Percentiles rank a stretch among this genome's conserved stretches.
These are phyloP conservation scores for Pristionchus fissidentatus DNA, from an alignment of 2,888 invertebrate genomes.

Conservation along the genomic window DNA sequence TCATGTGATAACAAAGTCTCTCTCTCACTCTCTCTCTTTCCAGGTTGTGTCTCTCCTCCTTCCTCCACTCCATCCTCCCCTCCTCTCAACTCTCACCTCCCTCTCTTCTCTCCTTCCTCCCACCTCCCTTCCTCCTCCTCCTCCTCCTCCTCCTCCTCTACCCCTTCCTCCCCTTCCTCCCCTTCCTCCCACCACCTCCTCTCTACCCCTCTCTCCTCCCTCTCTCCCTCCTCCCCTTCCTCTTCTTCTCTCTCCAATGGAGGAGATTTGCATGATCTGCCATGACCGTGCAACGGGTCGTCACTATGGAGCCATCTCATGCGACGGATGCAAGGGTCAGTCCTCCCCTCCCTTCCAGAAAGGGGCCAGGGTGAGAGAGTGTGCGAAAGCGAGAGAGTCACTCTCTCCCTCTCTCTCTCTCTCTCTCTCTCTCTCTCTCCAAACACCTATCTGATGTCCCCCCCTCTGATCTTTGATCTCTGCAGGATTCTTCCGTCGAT, in stretches of 20 bases:
- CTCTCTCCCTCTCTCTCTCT: no score
- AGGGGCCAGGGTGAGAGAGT: neutral
- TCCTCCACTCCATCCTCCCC: neutral
- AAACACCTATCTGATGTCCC: neutral
- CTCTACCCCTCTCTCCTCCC: neutral
- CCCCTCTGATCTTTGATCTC: conserved; percentile 13
- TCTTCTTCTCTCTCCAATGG: conserved; percentile 46
- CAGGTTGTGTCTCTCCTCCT: conserved; percentile 20
- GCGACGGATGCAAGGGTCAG: conserved; percentile 73
- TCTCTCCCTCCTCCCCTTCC: conserved; percentile 17
- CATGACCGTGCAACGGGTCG: conserved; percentile 73
- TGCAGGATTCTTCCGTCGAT: conserved; percentile 73
- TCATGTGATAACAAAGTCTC: no score
- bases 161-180: neutral
- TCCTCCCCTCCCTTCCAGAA: neutral
- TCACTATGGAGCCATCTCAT: conserved; percentile 72
- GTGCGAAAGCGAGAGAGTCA: no score
- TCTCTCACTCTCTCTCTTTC: neutral
- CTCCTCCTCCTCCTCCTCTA: neutral
- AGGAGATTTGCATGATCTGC: conserved; percentile 69
- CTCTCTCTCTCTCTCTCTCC: neutral
- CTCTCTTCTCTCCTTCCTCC: conserved; percentile 2
- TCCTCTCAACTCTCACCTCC: neutral
- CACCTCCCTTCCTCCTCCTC: neutral
- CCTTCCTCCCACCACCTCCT: neutral